These are phyloP conservation scores for Litocranius walleri DNA, from an alignment of 2,113 vertebrate genomes.

Conservation along the genomic window DNA sequence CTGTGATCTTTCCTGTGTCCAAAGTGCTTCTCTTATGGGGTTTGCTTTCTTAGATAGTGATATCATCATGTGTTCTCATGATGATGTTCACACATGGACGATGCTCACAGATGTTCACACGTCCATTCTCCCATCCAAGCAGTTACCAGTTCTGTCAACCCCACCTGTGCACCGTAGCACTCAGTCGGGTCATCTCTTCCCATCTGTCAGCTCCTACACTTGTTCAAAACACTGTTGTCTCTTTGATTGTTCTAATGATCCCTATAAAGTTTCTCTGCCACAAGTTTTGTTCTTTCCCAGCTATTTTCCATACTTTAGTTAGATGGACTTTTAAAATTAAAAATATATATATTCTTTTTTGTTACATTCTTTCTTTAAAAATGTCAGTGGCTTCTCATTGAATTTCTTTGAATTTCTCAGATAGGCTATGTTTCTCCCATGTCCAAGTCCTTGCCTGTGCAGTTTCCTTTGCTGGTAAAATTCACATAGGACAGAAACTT, in stretches of 20 bases:
- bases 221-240: background rate
- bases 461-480: background rate
- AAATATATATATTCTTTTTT: background rate
- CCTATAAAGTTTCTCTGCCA: background rate
- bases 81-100: background rate
- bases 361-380: background rate
- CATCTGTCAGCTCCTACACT: background rate
- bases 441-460: background rate
- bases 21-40: background rate
- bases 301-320: background rate
- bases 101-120: background rate
- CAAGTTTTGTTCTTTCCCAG: background rate
- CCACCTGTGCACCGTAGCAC: background rate
- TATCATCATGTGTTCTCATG: background rate
- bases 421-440: background rate
- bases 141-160: background rate
- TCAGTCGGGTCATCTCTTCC: background rate
- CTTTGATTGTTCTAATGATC: background rate
- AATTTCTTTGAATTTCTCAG: background rate
- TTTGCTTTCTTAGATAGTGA: background rate
- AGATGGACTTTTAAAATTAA: background rate
- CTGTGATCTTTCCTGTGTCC: background rate
- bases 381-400: background rate
- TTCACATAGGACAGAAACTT: background rate
- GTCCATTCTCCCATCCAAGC: background rate